These are phyloP conservation scores for Peromyscus leucopus DNA, from an alignment of 2,113 vertebrate genomes.

Conservation along the genomic window DNA sequence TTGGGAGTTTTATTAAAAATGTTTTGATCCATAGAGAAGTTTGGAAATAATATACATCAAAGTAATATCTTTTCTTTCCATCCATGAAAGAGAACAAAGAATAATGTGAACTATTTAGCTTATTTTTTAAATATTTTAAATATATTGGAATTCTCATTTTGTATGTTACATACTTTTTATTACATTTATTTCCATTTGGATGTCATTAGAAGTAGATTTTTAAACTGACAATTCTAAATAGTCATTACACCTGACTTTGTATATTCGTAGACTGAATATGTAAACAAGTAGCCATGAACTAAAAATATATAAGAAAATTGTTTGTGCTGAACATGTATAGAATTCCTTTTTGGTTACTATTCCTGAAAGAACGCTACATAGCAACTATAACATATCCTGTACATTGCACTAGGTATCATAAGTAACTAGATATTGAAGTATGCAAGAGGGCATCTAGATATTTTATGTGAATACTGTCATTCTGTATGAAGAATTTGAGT, in stretches of 20 bases:
- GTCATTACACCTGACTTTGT: neutral
- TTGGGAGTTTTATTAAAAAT: neutral
- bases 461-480: neutral
- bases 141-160: neutral
- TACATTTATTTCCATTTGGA: conserved; percentile 31
- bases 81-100: neutral
- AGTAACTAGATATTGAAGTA: neutral
- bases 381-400: neutral
- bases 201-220: neutral
- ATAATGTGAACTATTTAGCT: neutral
- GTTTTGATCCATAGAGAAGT: neutral
- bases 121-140: neutral
- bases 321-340: neutral
- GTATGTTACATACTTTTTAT: neutral
- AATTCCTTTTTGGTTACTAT: neutral
- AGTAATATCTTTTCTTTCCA: neutral
- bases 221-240: neutral
- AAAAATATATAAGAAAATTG: neutral
- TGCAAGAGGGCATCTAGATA: neutral
- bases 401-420: neutral
- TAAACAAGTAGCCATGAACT: neutral
- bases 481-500: neutral
- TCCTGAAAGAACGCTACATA: neutral
- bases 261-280: neutral
- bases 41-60: neutral